Evolutionary conservation across 2,113 vertebrate genomes (phyloP), one percentile per base, ranked within the genome.

Genomic region (Ranitomeya imitator): DNA sequence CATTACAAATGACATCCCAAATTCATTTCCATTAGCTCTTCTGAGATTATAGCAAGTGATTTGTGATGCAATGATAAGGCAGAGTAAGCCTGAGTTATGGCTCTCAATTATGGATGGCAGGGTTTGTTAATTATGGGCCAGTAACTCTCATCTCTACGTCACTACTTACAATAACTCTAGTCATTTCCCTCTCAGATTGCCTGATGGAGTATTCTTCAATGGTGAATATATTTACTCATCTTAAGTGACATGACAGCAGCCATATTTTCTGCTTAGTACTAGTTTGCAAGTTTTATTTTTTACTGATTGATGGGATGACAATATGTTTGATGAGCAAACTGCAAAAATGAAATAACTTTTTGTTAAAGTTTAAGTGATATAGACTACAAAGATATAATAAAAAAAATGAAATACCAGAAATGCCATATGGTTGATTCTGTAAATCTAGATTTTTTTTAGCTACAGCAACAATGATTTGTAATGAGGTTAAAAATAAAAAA

Each of bases 31-130:
- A 88, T 88, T 88, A 83, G 79, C 79, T 83, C 37, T 82, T 60
- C 31, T 55, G 73, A 83, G 67, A 83, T 82, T 74, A 83, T 83
- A 81, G 65, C 83, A 31, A 19, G 55, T 83, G 80, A 88, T 83
- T 65, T 88, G 80, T 88, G 87, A 88, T 88, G 87, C 80, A 88
- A 84, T 83, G 69, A 83, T 88, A 88, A 65, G 71, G 69, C 80
- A 88, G 79, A 61, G 19, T 57, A 37, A 88, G 65, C 12, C 55
- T 74, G 80, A 78, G 71, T 88, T 88, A 88, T 83, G 26, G 87
- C 71, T 88, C 67, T 83, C 87, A 65, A 84, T 88, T 88, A 88
- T 88, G 71, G 69, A 61, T 74, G 79, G 65, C 65, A 74, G 67
- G 69, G 23, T 63, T 83, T 88, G 80, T 88, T 88, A 84, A 88